Base-by-base conservation (phyloP, 2,888 invertebrate genomes). In the Nipponacmea schrenckii region DNA sequence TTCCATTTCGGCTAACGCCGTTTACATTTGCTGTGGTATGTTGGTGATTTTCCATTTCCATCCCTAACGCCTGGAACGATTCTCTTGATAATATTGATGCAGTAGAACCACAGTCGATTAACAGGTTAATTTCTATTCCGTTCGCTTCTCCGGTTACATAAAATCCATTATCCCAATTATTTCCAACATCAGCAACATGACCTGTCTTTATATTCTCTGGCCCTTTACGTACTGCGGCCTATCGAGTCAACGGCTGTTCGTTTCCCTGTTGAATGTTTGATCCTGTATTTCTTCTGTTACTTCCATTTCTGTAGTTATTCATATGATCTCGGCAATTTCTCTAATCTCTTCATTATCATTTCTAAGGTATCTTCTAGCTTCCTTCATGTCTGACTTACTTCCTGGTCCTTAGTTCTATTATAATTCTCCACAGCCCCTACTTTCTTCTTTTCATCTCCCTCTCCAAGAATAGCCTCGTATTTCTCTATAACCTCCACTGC, bases 401-500 rank as follows among this genome's bases (percentile, higher is more conserved):
- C 39, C n/a, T 68, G n/a, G 45, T 46, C 17, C 14, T 8, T 48
- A 15, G 14, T 48, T 44, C 1, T 64, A 14, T 17, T 46, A 10
- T 45, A 50, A 15, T 45, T 48, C 26, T 65, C 73, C 12, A 74
- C 46, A 5, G 73, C 48, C 15, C 72, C 67, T 8, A 74, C 68
- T 24, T 56, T 68, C n/a, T 46, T 68, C 26, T 62, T 73, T 31
- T 70, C 56, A 26, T 62, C 67, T 17, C 62, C n/a, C 15, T 69
- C 71, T 1, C 75, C 74, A 14, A 74, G 45, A n/a, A 74, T 74
- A 12, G 72, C 50, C 31, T 78, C 73, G 50, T 75, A 77, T 14
- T 68, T 68, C 26, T 77, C 76, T 15, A 75, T 73, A 8, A 75
- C 70, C n/a, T 69, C 65, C 0, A 74, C 73, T n/a, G 77, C 77